These are phyloP conservation scores for Megaleporinus macrocephalus DNA, from an alignment of 2,113 vertebrate species.

Conservation along the genomic window DNA sequence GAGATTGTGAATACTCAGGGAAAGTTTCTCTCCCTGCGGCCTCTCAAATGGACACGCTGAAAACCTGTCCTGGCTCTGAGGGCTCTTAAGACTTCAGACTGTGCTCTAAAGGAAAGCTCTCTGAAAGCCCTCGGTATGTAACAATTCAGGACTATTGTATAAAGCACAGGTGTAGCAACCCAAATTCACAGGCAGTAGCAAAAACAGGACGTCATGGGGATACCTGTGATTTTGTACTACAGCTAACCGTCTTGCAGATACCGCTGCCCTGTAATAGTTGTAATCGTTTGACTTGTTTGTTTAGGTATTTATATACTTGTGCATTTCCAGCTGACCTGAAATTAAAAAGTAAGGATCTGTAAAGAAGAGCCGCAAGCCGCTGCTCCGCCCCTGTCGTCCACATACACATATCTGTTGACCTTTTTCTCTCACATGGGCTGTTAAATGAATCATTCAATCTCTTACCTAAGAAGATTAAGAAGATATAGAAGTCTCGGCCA, in stretches of 20 bases:
- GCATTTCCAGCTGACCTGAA: too few relatives aligned
- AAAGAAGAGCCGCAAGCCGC: too few relatives aligned
- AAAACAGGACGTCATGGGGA: slow-evolving; percentile 2
- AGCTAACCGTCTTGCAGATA: neutral
- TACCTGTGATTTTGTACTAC: neutral
- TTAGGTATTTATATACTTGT: too few relatives aligned
- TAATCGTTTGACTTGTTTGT: too few relatives aligned
- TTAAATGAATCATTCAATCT: too few relatives aligned
- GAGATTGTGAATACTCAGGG: neutral
- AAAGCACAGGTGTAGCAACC: slow-evolving; percentile 23
- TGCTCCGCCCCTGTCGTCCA: too few relatives aligned
- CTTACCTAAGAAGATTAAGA: too few relatives aligned
- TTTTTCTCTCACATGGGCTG: too few relatives aligned
- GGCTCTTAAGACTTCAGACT: slow-evolving; percentile 29
- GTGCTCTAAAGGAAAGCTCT: slow-evolving; percentile 26
- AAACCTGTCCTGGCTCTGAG: slow-evolving; percentile 28
- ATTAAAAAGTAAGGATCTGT: too few relatives aligned
- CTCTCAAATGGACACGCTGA: slow-evolving; percentile 38
- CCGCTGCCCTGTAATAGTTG: too few relatives aligned
- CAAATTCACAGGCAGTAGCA: neutral
- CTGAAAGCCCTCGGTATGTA: neutral
- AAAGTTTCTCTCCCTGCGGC: slow-evolving; percentile 2
- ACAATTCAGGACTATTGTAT: slow-evolving; percentile 2
- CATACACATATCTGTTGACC: too few relatives aligned
- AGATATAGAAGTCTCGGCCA: too few relatives aligned